Conservation (phyloP, 2,888 invertebrate genomes). For the Limenitis camilla region DNA sequence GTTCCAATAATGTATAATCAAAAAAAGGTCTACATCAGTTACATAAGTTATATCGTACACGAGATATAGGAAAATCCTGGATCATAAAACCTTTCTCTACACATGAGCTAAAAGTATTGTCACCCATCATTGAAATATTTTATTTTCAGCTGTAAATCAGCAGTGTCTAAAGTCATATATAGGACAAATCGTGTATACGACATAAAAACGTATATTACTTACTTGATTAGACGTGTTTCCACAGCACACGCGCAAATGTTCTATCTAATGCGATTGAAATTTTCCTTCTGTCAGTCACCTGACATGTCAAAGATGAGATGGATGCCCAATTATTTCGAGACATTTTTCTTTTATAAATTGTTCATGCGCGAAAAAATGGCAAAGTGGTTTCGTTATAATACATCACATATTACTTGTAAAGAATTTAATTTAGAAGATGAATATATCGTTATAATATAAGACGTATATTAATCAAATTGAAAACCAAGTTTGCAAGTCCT, state of each 20-base stretch:
- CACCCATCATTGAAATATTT: not conserved
- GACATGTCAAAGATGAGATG: constrained; percentile 18
- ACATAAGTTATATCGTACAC: no score
- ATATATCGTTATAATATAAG: no score
- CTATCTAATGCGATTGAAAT: constrained; percentile 25
- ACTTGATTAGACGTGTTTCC: constrained; percentile 22
- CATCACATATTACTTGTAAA: not conserved
- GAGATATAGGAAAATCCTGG: no score
- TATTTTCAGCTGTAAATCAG: not conserved
- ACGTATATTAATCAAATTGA: no score
- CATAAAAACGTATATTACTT: constrained; percentile 20
- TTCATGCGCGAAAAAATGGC: no score
- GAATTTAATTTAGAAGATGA: not conserved
- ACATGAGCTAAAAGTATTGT: not conserved
- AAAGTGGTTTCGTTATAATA: not conserved
- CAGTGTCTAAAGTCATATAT: not conserved
- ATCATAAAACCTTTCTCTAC: no score
- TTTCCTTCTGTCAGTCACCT: constrained; percentile 24
- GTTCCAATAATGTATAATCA: no score
- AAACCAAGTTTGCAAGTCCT: no score
- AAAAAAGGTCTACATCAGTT: no score
- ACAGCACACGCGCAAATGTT: constrained; percentile 14
- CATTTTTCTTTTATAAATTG: constrained; percentile 15
- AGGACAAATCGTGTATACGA: not conserved
- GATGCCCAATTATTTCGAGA: constrained; percentile 18